These are phyloP conservation scores for Rousettus madagascariensis DNA, from an alignment of 2,797 vertebrate species.

Conservation along the genomic window DNA sequence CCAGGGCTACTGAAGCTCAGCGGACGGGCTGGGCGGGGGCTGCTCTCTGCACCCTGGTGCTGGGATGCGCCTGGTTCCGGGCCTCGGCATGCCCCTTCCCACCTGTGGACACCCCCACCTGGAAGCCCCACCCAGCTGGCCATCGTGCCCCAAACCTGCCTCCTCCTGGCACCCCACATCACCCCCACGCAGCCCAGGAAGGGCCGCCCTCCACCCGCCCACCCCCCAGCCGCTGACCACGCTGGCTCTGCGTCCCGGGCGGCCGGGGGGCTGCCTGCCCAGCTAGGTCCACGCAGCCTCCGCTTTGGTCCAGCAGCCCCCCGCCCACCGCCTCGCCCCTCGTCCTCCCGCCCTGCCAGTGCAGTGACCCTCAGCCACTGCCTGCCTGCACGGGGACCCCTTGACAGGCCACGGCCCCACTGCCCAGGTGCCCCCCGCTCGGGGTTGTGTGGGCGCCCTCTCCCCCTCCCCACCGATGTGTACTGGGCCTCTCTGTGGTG, in stretches of 20 bases:
- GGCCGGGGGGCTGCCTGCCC: fast-evolving
- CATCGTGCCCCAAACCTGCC: not conserved
- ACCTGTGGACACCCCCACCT: not conserved
- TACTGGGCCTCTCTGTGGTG: not conserved
- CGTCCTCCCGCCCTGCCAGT: not conserved
- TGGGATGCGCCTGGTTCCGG: fast-evolving
- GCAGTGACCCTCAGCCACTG: not conserved
- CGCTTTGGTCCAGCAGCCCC: not conserved
- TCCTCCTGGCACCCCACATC: not conserved
- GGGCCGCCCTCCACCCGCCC: not conserved
- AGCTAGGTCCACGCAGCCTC: not conserved
- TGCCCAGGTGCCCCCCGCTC: not conserved
- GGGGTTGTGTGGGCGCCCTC: not conserved
- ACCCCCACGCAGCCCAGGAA: not conserved
- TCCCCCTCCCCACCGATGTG: not conserved
- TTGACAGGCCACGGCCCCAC: not conserved
- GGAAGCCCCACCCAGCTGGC: not conserved
- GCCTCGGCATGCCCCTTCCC: not conserved
- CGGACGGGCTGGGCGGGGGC: fast-evolving
- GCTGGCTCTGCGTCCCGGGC: no score
- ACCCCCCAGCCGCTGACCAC: no score
- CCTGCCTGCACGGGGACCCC: no score
- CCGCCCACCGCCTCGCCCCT: not conserved
- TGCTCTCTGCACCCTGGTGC: not conserved
- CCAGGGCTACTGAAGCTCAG: no score